A percentile compares a stretch with the other conserved stretches of the same genome.
Conservation (phyloP, 53 echinoderm and acorn worm species). For the Mesocentrotus franciscanus region DNA sequence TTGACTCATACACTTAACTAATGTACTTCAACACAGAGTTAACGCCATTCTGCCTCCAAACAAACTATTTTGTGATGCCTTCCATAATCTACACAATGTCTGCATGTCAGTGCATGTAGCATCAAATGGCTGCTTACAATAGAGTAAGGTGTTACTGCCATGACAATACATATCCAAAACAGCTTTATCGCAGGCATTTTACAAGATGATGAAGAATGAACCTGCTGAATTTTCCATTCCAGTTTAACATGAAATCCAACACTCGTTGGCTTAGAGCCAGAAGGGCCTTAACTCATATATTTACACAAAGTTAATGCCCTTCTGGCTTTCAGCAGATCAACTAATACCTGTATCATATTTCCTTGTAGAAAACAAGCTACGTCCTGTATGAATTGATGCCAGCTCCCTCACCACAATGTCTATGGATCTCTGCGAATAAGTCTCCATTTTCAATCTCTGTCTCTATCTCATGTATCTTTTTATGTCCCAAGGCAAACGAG, state of each 20-base stretch:
- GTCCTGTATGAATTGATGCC: background rate
- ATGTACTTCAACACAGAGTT: too few relatives aligned
- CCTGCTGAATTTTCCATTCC: background rate
- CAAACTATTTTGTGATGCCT: background rate
- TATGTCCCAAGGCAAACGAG: background rate
- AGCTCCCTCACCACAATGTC: background rate
- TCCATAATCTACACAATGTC: background rate
- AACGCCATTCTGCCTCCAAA: too few relatives aligned
- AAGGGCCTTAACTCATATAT: too few relatives aligned
- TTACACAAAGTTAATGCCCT: too few relatives aligned
- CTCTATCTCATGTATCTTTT: background rate
- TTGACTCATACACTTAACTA: too few relatives aligned
- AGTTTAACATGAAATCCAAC: background rate
- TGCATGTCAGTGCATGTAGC: too few relatives aligned
- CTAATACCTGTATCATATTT: background rate
- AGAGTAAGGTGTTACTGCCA: too few relatives aligned
- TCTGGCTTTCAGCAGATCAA: background rate
- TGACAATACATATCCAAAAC: background rate
- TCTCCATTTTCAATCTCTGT: constrained; percentile 38
- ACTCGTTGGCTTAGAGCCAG: too few relatives aligned
- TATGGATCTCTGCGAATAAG: background rate
- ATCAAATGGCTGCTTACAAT: too few relatives aligned
- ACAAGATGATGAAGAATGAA: background rate
- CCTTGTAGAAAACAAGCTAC: constrained; percentile 2
- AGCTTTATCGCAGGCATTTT: background rate